Base-by-base conservation (phyloP, 2,797 vertebrate species). In the Gephyroberyx darwinii region DNA sequence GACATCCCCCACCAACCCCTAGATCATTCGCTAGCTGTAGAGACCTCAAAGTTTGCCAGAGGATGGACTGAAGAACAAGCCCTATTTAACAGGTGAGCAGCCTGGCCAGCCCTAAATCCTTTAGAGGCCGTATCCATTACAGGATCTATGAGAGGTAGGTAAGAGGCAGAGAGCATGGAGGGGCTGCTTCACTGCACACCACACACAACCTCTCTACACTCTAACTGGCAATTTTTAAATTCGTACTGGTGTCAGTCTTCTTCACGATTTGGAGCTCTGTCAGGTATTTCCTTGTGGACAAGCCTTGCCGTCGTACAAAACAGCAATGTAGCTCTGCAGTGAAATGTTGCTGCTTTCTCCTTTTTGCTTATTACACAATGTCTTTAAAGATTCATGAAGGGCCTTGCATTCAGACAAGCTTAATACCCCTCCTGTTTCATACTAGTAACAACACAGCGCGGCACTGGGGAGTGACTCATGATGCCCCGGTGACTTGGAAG, bases 201-300 rank as follows among this genome's bases (percentile, higher is more conserved):
- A 48, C 86, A 26, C 26, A 80, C 77, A 73, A 61, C 75, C 70
- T 39, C 80, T 84, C 83, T 67, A 74, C 84, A 83, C 83, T 74
- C 76, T 78, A 83, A 84, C 86, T 70, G 85, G 81, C 86, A 85
- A 85, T 88, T 88, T 89, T 90, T 91, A 79, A 89, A 91, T 90
- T 84, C 84, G 76, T 84, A 86, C 84, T 63, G 50, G 20, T 85
- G 90, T 92, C 88, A 88, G 84, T 87, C 89, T 88, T 69, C 84
- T 53, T 79, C 77, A 66, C 80, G 71, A 82, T 91, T 87, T 81
- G 78, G 74, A 89, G 79, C 71, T 57, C 77, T 76, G 83, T 86
- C 88, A 87, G 87, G 85, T 83, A 69, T 65, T 72, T 85, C 74
- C 80, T 77, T 0, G 56, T 50, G 84, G 88, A 78, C 84, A 17